Evolutionary conservation across 2,113 vertebrate genomes (phyloP).

Genomic region (Malurus alboscapulatus): DNA sequence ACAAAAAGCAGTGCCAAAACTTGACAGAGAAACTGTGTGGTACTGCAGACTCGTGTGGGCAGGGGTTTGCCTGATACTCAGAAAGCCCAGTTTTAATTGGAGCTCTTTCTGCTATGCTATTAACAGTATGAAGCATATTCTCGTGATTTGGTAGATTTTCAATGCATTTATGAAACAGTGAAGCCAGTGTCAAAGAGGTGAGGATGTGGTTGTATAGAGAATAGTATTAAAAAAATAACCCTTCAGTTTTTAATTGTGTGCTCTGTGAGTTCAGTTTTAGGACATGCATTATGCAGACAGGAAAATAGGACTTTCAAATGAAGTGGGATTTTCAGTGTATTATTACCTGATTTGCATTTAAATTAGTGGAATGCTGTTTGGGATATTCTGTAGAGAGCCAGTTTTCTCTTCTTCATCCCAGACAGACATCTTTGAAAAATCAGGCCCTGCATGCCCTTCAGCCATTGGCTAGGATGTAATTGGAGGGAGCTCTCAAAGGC

Average conservation of each 20-base stretch:
- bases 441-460: not conserved
- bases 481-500: not conserved
- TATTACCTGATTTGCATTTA: conserved; percentile 34
- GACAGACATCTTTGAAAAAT: not conserved
- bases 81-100: not conserved
- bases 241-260: not conserved
- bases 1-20: not conserved
- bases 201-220: not conserved
- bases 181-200: not conserved
- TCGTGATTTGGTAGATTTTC: not conserved
- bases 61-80: not conserved
- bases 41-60: fast-evolving
- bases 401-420: not conserved
- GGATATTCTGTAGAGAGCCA: not conserved
- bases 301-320: not conserved
- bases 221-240: not conserved
- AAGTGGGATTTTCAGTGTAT: not conserved
- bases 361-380: not conserved
- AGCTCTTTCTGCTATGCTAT: not conserved
- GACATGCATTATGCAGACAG: not conserved
- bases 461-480: not conserved
- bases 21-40: not conserved
- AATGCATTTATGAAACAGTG: not conserved
- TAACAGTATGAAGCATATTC: not conserved
- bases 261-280: not conserved